Evolutionary conservation across 2,113 vertebrate species (phyloP), one percentile per base, ranked within the genome.

Genomic region (Clarias batrachus): DNA sequence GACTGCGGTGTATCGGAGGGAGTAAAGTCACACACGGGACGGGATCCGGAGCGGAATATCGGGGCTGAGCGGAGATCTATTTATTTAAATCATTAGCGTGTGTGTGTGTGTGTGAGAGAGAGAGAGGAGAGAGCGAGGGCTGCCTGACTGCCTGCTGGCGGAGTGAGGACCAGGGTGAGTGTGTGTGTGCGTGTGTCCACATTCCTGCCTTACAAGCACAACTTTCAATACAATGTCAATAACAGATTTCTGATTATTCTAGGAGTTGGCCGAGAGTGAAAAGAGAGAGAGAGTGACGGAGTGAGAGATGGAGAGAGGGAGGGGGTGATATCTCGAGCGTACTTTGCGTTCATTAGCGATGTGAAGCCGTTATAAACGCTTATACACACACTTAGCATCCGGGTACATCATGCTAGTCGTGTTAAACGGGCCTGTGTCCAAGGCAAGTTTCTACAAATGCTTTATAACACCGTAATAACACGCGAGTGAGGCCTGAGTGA

Each of bases 141-240:
- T 52, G n/a, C 3, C 54, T 59, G 89, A 87, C 88, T 89, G 90
- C 88, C 89, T 90, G 90, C 88, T 89, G 90, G 87, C 86, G 87
- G 89, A 91, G 91, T 90, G 90, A 91, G 89, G 85, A 89, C 88
- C 66, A 89, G 91, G 92, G 92, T 91, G 91, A 92, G 92, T 90
- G 86, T 86, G 86, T 48, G 41, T 48, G 48, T 86, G 86, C 7
- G 48, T 48, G 48, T 79, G 89, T 88, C 87, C 84, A 84, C 81
- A 88, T 90, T 88, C 89, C 88, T 81, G 57, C 85, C 57, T 86
- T 84, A 86, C 81, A 82, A 84, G 70, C 62, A 56, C 71, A 92
- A 92, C 90, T 92, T 92, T 91, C 86, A 88, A 82, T 77, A 48
- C 48, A 48, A 48, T 48, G 48, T 48, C 48, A 48, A 48, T 48